Evolutionary conservation across 2,797 vertebrate genomes (phyloP).

Genomic region (Fistularia tabacaria): DNA sequence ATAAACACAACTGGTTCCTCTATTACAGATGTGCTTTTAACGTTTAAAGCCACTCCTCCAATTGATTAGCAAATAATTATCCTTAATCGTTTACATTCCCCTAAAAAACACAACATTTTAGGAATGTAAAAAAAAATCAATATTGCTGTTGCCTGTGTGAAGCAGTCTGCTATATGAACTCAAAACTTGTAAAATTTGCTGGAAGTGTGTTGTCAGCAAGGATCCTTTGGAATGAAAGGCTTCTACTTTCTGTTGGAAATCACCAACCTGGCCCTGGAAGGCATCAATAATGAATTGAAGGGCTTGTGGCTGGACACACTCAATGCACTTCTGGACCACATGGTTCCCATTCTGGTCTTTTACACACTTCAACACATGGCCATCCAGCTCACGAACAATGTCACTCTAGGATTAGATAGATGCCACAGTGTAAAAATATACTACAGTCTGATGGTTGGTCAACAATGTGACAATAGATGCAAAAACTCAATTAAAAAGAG

Average conservation of each 20-base stretch:
- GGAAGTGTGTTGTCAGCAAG: no score
- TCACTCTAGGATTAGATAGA: slow-evolving; percentile 79
- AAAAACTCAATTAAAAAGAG: slow-evolving; percentile 24
- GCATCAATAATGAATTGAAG: slow-evolving; percentile 98
- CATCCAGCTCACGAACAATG: slow-evolving; percentile 96
- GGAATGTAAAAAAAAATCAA: no score
- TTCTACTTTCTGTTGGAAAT: not conserved
- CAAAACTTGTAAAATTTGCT: no score
- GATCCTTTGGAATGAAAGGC: no score
- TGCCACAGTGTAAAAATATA: not conserved
- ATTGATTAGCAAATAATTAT: no score
- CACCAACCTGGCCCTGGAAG: slow-evolving; percentile 92
- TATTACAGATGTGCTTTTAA: no score
- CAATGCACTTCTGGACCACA: slow-evolving; percentile 98
- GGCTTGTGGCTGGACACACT: slow-evolving; percentile 96
- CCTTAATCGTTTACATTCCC: no score
- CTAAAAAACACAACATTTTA: no score
- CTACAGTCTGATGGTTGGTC: not conserved
- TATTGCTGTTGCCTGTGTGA: no score
- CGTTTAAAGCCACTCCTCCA: no score
- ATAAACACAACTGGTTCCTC: no score
- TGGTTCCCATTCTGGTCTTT: slow-evolving; percentile 99
- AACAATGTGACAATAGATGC: not conserved
- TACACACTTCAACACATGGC: slow-evolving; percentile 97
- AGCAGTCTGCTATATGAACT: no score